Base-by-base conservation (phyloP, 2,888 invertebrate species). In the Scaptomyza reducta region DNA sequence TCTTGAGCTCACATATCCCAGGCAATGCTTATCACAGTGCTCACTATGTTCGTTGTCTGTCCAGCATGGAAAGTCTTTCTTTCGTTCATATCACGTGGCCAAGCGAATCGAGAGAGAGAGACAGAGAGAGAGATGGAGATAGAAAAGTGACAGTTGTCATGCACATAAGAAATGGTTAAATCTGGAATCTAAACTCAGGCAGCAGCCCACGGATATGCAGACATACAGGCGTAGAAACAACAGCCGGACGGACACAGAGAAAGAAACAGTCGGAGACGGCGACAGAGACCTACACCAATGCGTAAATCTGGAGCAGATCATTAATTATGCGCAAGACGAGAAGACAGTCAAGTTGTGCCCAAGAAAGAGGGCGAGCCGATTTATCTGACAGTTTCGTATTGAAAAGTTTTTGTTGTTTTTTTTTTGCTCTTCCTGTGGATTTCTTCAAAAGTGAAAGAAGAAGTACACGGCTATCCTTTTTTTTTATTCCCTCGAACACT, bases 291-390 rank as follows among this genome's bases (percentile, higher is more conserved):
- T 90, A 89, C 90, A 89, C 87, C 90, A 88, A 88, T 84, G 89
- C 83, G 81, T 79, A 63, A 87, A 90, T 89, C 78, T 90, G 87
- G 90, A 88, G 90, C 89, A 89, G 72, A 91, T 91, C 90, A 91
- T 91, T 91, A 91, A 91, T 91, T 90, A 91, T 90, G 80, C 79
- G 70, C 76, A 75, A 84, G 71, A 78, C 66, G 78, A 81, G 71
- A 62, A 71, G 79, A 71, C 74, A 64, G 50, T 54, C 55, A 42
- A 67, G 58, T 55, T 44, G 57, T 35, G 31, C 55, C 55, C 27
- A 49, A 45, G 65, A 44, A 56, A 18, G 79, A 63, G 64, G 72
- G 71, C 65, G 66, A 71, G 46, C 71, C 74, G 73, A 78, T 74
- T 74, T 69, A 85, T 76, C 80, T 82, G 80, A 79, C 76, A 77